Base-by-base conservation (phyloP, 2,113 vertebrate species). In the Pygoscelis adeliae region DNA sequence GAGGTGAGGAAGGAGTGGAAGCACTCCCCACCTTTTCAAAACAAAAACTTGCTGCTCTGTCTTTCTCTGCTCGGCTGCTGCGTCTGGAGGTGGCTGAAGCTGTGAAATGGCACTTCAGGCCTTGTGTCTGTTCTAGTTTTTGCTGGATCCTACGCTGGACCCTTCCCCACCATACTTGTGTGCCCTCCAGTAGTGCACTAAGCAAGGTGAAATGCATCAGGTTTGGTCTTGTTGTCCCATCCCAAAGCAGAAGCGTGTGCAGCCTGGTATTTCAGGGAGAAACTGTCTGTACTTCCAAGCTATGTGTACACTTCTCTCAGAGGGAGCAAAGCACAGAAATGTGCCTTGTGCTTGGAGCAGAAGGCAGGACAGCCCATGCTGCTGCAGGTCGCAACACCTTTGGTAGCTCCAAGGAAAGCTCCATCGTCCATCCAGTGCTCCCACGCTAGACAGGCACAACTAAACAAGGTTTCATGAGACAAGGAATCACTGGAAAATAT, bases 121-220 rank as follows among this genome's bases (percentile, higher is more conserved):
- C 0, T 16, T 32, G 49, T 11, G 22, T 22, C 65, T 34, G n/a
- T 18, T 56, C 38, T 46, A 36, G 27, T 30, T 71, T 46, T 25
- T 63, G n/a, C 4, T 55, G 65, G 13, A 19, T 34, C 44, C 18
- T 9, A 6, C 29, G 10, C 15, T 0, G 1, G 15, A 13, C 42
- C 30, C 13, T 40, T 55, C 21, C 32, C 11, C n/a, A 34, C 22
- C 14, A 10, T 13, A 47, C 7, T 15, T 1, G 0, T 8, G 21
- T 36, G 23, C 19, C 47, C 42, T n/a, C 44, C 67, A 62, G 50
- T 3, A 78, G 10, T 16, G 38, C 49, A 27, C 30, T 18, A 25
- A 55, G 55, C 11, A 16, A 47, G 4, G 17, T 10, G 65, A 53
- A 53, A n/a, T 17, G 21, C 29, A 8, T 13, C 16, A 11, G 32